Base-by-base conservation (phyloP, 2,888 invertebrate genomes). In the Cheilosia scutellata region DNA sequence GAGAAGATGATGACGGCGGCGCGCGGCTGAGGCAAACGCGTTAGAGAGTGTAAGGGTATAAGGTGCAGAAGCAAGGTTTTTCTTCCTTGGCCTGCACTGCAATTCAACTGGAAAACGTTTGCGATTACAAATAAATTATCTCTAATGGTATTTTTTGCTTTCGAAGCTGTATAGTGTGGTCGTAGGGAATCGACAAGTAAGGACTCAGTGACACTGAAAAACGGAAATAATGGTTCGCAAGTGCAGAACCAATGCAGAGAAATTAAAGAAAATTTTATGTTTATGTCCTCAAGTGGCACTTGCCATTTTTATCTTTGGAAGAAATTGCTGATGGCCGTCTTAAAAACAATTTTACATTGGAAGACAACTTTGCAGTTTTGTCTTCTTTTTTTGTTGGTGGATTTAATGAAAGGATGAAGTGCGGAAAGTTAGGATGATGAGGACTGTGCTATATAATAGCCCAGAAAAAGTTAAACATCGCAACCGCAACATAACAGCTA, bases 61-160 rank as follows among this genome's bases (percentile, higher is more conserved):
- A 20, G 20, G 20, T 11, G 37, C 4, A 37, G 11, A 11, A 37
- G 33, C 33, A 37, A 42, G 57, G 40, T 60, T 66, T 65, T 71
- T 47, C 42, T 44, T 49, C 51, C 62, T 66, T 75, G 58, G 76
- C 60, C 63, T 76, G 82, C 66, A 68, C 66, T 82, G 86, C 78
- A 86, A 84, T 84, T 88, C 87, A 88, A 88, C 88, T 87, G 88
- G 87, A 87, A 88, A 90, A 90, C 89, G 89, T 89, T 89, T 90
- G 90, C 91, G 92, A 91, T 92, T 91, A 91, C 91, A 91, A 91
- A 91, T 91, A 91, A 91, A 92, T 91, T 91, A 91, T 91, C 90
- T 90, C 89, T 92, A 92, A 91, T 90, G 91, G 91, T 89, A 89
- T 88, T 89, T 89, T 89, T 77, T 68, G 20, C 51, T 31, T 5